A percentile compares a stretch with the other conserved stretches of the same genome.
Conservation (phyloP, 2,888 invertebrate species). For the Drosophila aldrichi region DNA sequence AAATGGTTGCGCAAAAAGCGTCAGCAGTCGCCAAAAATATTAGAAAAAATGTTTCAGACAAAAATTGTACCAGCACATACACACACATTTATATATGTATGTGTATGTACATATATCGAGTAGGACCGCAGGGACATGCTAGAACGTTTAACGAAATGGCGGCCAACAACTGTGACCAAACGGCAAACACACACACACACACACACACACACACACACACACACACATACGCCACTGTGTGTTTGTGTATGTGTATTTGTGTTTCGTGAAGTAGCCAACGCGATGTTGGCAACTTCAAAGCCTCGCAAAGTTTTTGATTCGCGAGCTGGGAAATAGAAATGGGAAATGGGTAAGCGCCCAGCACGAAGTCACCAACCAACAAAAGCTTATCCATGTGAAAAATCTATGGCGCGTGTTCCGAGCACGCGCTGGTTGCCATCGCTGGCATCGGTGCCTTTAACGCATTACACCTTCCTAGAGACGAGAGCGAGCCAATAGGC, state of each 20-base stretch:
- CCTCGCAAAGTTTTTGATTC: constrained; percentile 54
- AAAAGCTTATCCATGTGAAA: constrained; percentile 79
- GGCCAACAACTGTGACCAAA: constrained; percentile 55
- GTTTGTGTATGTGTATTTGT: neutral
- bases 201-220: too few species aligned
- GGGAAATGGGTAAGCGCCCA: constrained; percentile 47
- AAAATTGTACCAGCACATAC: constrained; percentile 40
- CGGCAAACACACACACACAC: constrained; percentile 2
- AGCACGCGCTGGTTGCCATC: constrained; percentile 58
- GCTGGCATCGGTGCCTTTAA: constrained; percentile 49
- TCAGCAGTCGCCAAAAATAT: constrained; percentile 75
- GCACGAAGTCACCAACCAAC: constrained; percentile 42
- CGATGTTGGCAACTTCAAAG: constrained; percentile 52
- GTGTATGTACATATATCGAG: constrained; percentile 30
- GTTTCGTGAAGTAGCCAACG: constrained; percentile 43
- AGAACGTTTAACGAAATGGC: constrained; percentile 70
- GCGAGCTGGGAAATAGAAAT: constrained; percentile 48
- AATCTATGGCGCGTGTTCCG: constrained; percentile 74
- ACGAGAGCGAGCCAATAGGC: constrained; percentile 50
- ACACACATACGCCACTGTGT: neutral
- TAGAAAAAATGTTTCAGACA: constrained; percentile 62
- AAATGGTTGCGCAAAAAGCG: constrained; percentile 81
- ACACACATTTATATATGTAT: constrained; percentile 3
- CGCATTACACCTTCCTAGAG: constrained; percentile 72
- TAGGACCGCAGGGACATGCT: constrained; percentile 65